Evolutionary conservation across 2,113 vertebrate genomes (phyloP), one percentile per base, ranked within the genome.

Genomic region (Clarias gariepinus): DNA sequence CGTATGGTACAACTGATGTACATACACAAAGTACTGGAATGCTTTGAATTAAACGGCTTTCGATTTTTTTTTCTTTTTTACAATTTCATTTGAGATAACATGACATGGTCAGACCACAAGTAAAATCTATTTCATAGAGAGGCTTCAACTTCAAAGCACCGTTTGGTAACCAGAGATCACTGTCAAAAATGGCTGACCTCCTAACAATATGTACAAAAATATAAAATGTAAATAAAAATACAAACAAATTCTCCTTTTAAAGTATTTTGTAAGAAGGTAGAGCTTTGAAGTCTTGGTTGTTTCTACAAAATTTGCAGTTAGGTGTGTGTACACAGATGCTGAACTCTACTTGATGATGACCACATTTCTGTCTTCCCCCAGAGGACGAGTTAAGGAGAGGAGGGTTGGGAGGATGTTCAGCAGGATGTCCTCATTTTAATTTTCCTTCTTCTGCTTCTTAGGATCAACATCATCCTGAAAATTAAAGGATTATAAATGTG

Each of bases 171-270:
- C 96, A 92, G 93, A 95, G 94, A 96, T 96, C 94, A 95, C 94
- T 84, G 91, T 93, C 94, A 91, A 96, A 96, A 97, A 96, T 96
- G 95, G 95, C 93, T 93, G 94, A 96, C 95, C 96, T 96, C 94
- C 92, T 96, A 96, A 96, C 95, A 97, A 95, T 97, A 97, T 97
- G 95, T 97, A 97, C 96, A 97, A 98, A 97, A 97, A 97, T 97
- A 97, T 97, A 97, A 97, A 98, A 97, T 96, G 96, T 97, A 97
- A 97, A 97, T 97, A 97, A 98, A 97, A 97, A 97, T 97, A 97
- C 96, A 97, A 96, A 96, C 95, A 95, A 96, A 96, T 97, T 96
- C 96, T 95, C 96, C 96, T 94, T 95, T 96, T 95, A 97, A 96
- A 96, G 95, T 96, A 96, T 96, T 95, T 91, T 90, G 90, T 96